Conservation (phyloP, 2,113 vertebrate genomes). For the Ibidorhyncha struthersii region DNA sequence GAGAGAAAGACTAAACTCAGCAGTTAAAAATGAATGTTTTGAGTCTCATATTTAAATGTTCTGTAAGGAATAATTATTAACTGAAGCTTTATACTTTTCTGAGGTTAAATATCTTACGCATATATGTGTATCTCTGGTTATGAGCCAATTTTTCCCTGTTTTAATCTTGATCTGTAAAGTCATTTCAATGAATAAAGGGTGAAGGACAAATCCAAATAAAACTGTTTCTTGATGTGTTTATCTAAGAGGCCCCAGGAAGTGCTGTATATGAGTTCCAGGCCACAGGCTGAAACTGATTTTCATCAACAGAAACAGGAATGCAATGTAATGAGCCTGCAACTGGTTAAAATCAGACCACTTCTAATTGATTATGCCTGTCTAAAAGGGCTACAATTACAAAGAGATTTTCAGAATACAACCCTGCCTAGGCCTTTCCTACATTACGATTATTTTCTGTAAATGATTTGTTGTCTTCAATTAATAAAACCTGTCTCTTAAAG, state of each 20-base stretch:
- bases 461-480: constrained; percentile 76
- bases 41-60: background rate
- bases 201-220: constrained; percentile 70
- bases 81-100: background rate
- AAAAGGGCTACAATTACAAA: constrained; percentile 70
- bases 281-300: constrained; percentile 74
- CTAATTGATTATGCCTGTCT: constrained; percentile 75
- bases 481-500: constrained; percentile 68
- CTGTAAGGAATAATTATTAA: background rate
- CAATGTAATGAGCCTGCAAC: constrained; percentile 73
- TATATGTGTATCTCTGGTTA: constrained; percentile 26
- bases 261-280: constrained; percentile 74
- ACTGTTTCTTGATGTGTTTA: constrained; percentile 74
- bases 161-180: constrained; percentile 66
- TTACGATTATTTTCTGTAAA: constrained; percentile 66
- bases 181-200: constrained; percentile 57
- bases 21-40: background rate
- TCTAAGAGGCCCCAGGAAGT: constrained; percentile 72
- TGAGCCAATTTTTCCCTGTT: constrained; percentile 35
- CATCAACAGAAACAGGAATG: constrained; percentile 73
- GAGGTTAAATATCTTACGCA: background rate
- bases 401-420: constrained; percentile 55
- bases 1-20: background rate
- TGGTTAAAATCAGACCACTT: constrained; percentile 77
- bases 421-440: constrained; percentile 55